Conservation (phyloP, 1,140 invertebrate genomes). For the Lasioglossum baleicum region DNA sequence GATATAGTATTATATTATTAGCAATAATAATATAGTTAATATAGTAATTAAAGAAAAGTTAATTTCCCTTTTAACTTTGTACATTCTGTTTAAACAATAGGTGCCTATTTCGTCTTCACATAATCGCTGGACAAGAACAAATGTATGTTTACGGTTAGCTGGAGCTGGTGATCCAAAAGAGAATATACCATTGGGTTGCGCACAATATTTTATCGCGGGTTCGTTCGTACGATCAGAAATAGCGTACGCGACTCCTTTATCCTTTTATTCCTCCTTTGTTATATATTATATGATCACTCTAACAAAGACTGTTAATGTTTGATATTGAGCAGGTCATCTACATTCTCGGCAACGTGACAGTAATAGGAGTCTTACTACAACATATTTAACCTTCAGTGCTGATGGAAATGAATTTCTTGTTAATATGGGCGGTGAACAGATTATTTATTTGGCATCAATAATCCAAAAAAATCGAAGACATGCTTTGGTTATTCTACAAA, state of each 20-base stretch:
- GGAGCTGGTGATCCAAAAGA: conserved; percentile 82
- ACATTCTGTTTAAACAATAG: too few relatives aligned
- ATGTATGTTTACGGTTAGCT: too few relatives aligned
- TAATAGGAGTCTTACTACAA: conserved; percentile 85
- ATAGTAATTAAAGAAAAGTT: too few relatives aligned
- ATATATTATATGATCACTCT: conserved; percentile 36
- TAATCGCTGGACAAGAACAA: conserved; percentile 77
- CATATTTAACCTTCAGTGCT: conserved; percentile 95
- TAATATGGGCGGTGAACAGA: conserved; percentile 96
- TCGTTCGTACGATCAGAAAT: conserved; percentile 67
- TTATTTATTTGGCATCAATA: conserved; percentile 92
- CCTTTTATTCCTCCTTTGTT: conserved; percentile 26
- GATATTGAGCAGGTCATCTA: conserved; percentile 84
- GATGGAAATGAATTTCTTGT: conserved; percentile 94
- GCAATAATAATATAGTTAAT: too few relatives aligned
- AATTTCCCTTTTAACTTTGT: too few relatives aligned
- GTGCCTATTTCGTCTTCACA: conserved; percentile 44
- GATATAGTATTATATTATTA: too few relatives aligned
- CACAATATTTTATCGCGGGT: conserved; percentile 90
- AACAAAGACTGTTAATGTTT: conserved; percentile 54
- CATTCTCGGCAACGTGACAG: conserved; percentile 82
- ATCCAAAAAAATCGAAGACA: conserved; percentile 68
- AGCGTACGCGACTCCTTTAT: conserved; percentile 41
- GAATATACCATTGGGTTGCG: conserved; percentile 85
- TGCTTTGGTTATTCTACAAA: conserved; percentile 55